Base-by-base conservation (phyloP, 2,888 invertebrate species). In the Willowsia nigromaculata region DNA sequence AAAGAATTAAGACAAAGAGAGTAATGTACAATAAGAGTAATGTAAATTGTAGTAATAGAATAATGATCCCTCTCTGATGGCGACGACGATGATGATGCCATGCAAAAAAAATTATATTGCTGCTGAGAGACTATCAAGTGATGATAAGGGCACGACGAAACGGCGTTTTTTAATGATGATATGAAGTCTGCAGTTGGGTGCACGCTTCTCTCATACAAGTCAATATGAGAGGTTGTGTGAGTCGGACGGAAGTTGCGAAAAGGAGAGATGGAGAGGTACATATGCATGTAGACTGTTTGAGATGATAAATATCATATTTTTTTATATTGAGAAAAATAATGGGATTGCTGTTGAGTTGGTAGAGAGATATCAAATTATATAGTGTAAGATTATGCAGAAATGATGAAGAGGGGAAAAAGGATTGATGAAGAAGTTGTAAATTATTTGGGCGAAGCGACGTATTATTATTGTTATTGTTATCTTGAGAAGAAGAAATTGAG, bases 181-280 rank as follows among this genome's bases (percentile, higher is more conserved):
- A 50, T 50, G 18, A n/a, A 50, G 11, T 47, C 13, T 47, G 47
- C 15, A 13, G 47, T 5, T 47, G 15, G 15, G 2, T 50, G 50
- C 50, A 50, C 50, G 6, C 50, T 50, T 50, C 15, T 50, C 15
- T 50, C 15, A 9, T 13, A 15, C 47, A 15, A 50, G 18, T 3
- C n/a, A 50, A n/a, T n/a, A n/a, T 13, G 47, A 47, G 47, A 6
- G 11, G 47, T 13, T 13, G 47, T 13, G 37, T 37, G 6, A 3
- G 50, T 15, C 56, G 56, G 59, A 59, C 59, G 59, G 59, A 59
- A 59, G 59, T 59, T 59, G 59, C 59, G 59, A 59, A 59, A 59
- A 59, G 50, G 50, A 50, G 50, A 50, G 15, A 18, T 50, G 6
- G 0, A 59, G 6, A 18, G 18, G 22, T 22, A 53, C 11, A 11